Evolutionary conservation across 1,140 invertebrate species (phyloP), one percentile per base, ranked within the genome.

Genomic region (Phenacoccus solenopsis): DNA sequence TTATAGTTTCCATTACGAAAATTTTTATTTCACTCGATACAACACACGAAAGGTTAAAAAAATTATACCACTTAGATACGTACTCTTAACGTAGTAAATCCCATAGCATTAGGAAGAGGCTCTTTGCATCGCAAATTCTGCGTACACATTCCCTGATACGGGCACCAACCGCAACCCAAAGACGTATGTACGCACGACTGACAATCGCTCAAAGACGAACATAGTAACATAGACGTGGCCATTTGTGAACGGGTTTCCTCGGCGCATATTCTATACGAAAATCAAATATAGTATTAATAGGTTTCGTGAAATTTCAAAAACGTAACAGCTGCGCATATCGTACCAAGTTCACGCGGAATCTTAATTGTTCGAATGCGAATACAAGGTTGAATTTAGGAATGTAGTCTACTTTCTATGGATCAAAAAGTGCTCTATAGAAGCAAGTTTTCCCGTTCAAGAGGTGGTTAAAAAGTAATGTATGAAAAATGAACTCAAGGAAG

Each of bases 101-200:
- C 72, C 13, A 68, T 64, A 7, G 74, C 70, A 68, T 70, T 27
- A 24, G 73, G 71, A 28, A 73, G 72, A 24, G 69, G 75, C 38
- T 74, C 71, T 38, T 75, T 76, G 67, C 75, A 76, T 27, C 72
- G 38, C n/a, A 61, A 49, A 9, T 75, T 74, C 22, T 74, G 72
- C 35, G 71, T 74, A 38, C 75, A 76, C 9, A 28, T 72, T 22
- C 71, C 71, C 1, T 69, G 57, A 24, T 71, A 64, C 7, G 74
- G 75, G 77, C 91, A 93, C 89, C 91, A 94, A 0, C 88, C 85
- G 79, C 91, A 94, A 21, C 84, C 83, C 64, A 85, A 86, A 1
- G 86, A 87, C 1, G 87, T 91, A 69, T 88, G 85, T 1, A 91
- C 82, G 75, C 91, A 93, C 1, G 88, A 86, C 0, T 84, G 78